Evolutionary conservation across 2,888 invertebrate species (phyloP), one percentile per base, ranked within the genome.

Genomic region (Phortica okadai): DNA sequence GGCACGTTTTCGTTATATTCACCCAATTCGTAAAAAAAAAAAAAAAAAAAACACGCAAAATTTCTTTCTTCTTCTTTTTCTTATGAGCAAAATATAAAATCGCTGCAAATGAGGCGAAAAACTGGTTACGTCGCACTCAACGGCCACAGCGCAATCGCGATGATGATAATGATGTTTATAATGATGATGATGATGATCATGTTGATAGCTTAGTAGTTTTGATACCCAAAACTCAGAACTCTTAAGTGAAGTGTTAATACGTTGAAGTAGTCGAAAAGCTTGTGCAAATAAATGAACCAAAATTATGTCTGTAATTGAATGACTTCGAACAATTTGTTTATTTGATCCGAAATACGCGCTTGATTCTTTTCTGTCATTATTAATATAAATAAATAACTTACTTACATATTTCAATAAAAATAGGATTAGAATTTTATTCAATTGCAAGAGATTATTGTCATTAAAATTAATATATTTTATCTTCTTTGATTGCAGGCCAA

Each of bases 1-100:
- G 69, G 69, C 74, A 75, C 74, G 74, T 75, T 75, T 75, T 69
- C 69, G 69, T 67, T 75, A 75, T 75, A 75, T 75, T 75, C 59
- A 75, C 74, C 74, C 69, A 75, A 75, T 75, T 75, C 74, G 44
- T 8, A 58, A 69, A 41, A 44, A n/a, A n/a, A 14, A 16, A 67
- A 42, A 67, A 67, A 67, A 8, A 67, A 33, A 33, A 4, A 33
- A 33, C 33, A 33, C 33, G 33, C 33, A 33, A 33, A 33, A 33
- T 33, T 33, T 33, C 33, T 33, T 33, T 33, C 33, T 33, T 33
- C 33, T 33, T 33, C 4, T 33, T 33, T 5, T 33, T 33, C 33
- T 33, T 33, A 33, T 33, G 33, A 33, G 33, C 14, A 56, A 56
- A 5, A 16, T 16, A 56, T 16, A 56, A 56, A 56, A 56, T 14